Base-by-base conservation (phyloP, 2,797 vertebrate species). In the Smutsia temminckii region DNA sequence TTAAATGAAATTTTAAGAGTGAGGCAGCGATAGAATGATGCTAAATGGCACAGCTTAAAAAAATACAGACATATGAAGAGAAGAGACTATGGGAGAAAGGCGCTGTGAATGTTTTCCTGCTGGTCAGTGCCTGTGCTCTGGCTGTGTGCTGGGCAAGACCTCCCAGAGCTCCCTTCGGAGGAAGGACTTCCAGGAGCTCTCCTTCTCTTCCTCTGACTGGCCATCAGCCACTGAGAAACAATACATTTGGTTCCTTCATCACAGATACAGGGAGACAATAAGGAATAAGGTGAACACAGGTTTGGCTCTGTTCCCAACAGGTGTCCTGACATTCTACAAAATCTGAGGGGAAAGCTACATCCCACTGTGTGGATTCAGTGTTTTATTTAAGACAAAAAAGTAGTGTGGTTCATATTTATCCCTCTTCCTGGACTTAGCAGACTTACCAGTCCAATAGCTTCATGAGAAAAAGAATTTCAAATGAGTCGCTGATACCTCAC, bases 381-480 rank as follows among this genome's bases (percentile, higher is more conserved):
- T 72, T 85, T 78, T n/a, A 55, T 84, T 94, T 66, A 77, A 75
- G 96, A 87, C 37, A 37, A 42, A 77, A 95, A 85, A 17, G 53
- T 74, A 49, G 51, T 89, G 27, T 42, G 25, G 42, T 9, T n/a
- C 11, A 86, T 40, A 71, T 87, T 72, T 87, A 59, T 88, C 51
- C 20, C n/a, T 18, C 74, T 93, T 46, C 66, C 66, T 93, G 71
- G 27, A 86, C 32, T 46, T 89, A 80, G 69, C 9, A 64, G 71
- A 89, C 68, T 95, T 53, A 72, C 83, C 72, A 80, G 61, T 57
- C 51, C 69, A 77, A 77, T 6, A 68, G 49, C 18, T 93, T 87
- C 74, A 17, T 34, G 32, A 92, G 86, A 78, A 81, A 93, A 92
- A 85, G 17, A 84, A 94, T 85, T 96, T 95, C 63, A 92, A 96